Evolutionary conservation across 2,888 invertebrate species (phyloP), one percentile per base, ranked within the genome.

Genomic region (Anagyrus pseudococci): DNA sequence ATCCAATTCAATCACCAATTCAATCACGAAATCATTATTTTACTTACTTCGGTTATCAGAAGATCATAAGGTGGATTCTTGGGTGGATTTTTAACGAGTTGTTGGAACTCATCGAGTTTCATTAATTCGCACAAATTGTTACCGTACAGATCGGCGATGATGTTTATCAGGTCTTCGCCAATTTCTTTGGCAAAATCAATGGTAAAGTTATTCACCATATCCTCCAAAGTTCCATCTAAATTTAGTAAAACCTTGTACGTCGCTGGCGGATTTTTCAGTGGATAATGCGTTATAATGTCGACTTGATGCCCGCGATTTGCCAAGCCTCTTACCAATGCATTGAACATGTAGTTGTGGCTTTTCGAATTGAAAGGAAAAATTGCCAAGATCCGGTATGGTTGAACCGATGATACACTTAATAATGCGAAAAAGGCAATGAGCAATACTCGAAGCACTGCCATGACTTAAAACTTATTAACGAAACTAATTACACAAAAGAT

Each of bases 261-360:
- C 0, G 70, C 29, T 46, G 73, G 69, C 41, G 68, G 64, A 10
- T 74, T 66, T 57, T 75, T 74, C 40, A 71, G 56, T 0, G 79
- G 76, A 52, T 78, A 77, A 49, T 77, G 74, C 54, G 79, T 73
- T 6, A 75, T 64, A 2, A 75, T 71, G 29, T 74, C 74, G 15
- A 83, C 78, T 62, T 81, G 80, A 65, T 85, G 84, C 0, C 84
- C 81, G 13, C 77, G 69, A 13, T 72, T 68, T 1, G 82, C 72
- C 2, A 85, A 76, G 46, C 79, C 82, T 53, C 75, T 77, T 23
- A 82, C 75, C 43, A 84, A 61, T 0, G 80, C 72, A 40, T 73
- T 77, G 56, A 78, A 78, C 77, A 84, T 83, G 69, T 81, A 80
- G 40, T 77, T 81, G 58, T 84, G 84, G 52, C 83, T 83, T 65